Conservation (phyloP, 2,888 invertebrate genomes). For the Schizotus pectinicornis region DNA sequence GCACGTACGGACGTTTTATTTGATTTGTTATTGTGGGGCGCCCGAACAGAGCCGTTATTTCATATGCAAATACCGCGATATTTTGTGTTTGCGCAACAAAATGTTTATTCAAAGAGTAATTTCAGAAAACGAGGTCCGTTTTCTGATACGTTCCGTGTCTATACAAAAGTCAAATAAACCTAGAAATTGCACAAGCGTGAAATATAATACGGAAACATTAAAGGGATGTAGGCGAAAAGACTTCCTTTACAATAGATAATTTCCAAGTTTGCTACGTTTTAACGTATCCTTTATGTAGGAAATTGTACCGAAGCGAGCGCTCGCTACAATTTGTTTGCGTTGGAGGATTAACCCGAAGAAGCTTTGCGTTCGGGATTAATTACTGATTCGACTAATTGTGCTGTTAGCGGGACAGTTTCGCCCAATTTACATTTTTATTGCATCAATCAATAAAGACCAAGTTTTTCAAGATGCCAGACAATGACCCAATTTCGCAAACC, state of each 20-base stretch:
- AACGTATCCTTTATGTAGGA: slow-evolving; percentile 15
- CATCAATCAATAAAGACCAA: neutral
- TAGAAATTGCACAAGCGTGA: slow-evolving; percentile 26
- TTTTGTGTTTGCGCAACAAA: slow-evolving; percentile 16
- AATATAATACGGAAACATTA: slow-evolving; percentile 26
- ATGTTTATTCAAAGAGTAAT: slow-evolving; percentile 26
- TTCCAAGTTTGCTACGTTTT: slow-evolving; percentile 20
- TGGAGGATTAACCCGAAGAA: too few relatives aligned
- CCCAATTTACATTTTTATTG: slow-evolving; percentile 4
- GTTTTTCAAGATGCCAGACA: too few relatives aligned
- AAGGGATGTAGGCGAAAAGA: slow-evolving; percentile 27
- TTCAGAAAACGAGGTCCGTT: slow-evolving; percentile 9
- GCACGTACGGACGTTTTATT: neutral
- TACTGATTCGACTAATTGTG: slow-evolving; percentile 17
- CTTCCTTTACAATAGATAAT: slow-evolving; percentile 22
- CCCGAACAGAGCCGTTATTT: neutral
- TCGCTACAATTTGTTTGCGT: too few relatives aligned
- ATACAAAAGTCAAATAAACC: slow-evolving; percentile 27
- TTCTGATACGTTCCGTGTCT: slow-evolving; percentile 24
- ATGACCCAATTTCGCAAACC: too few relatives aligned
- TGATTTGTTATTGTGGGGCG: slow-evolving; percentile 5
- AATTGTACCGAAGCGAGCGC: too few relatives aligned
- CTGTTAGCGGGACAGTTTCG: slow-evolving; percentile 7
- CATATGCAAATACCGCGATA: slow-evolving; percentile 18
- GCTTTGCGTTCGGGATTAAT: slow-evolving; percentile 9